Evolutionary conservation across 2,888 invertebrate genomes (phyloP), one percentile per base, ranked within the genome.

Genomic region (Drosophila neoperkinsi): DNA sequence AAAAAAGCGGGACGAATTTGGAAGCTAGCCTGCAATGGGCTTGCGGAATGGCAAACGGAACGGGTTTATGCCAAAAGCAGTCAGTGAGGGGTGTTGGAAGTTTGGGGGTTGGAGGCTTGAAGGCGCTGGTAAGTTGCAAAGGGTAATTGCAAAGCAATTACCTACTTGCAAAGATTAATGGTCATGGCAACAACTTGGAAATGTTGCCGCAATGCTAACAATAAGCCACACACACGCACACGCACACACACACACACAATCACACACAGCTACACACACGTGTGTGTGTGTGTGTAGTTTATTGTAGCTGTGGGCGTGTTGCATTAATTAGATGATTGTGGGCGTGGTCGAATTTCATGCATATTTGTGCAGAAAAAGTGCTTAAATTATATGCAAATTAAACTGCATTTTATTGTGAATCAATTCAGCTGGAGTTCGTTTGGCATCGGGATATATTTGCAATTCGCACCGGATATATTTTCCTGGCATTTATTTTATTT

Each of bases 61-160:
- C 30, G 64, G 52, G 68, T 30, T 41, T 46, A 41, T 59, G 57
- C 58, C 50, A 61, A 46, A 64, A 43, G 34, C 25, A 31, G 38
- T 38, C 41, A 2, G 31, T 7, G 46, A 25, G 31, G 36, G 46
- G 11, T 7, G 4, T 6, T 4, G 43, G 46, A 25, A 7, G 18
- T n/a, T 5, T 55, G 10, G 21, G 55, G 5, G 34, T 6, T 10
- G 33, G 0, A 16, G 16, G 46, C 16, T 4, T 25, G 25, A 25
- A 46, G 41, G 31, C 11, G 33, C n/a, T 53, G 64, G 62, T 66
- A 65, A 56, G 74, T 68, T 78, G 81, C 74, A 69, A 75, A 81
- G 87, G 90, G 90, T 90, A 88, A 88, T 88, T 88, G 88, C 89
- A 82, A 82, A 90, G 88, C 88, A 88, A 88, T 88, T 88, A 90